Evolutionary conservation across 2,888 invertebrate species (phyloP).

Genomic region (Tanypteryx hageni): DNA sequence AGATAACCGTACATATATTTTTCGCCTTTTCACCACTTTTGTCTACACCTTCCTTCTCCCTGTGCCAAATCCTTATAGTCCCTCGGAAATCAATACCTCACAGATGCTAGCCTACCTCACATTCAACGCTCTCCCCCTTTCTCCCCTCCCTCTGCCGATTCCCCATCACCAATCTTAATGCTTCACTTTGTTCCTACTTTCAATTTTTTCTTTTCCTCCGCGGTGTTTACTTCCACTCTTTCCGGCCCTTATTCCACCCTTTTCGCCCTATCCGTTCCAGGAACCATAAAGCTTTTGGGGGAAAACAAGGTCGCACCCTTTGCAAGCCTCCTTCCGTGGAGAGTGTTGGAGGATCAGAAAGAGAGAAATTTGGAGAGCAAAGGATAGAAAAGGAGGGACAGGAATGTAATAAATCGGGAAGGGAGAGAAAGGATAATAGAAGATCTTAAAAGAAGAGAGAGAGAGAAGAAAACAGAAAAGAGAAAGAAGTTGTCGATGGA

Average conservation of each 20-base stretch:
- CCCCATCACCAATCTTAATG: background rate
- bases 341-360: background rate
- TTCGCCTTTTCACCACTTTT: background rate
- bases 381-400: background rate
- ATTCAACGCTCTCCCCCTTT: background rate
- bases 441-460: background rate
- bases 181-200: conserved; percentile 6
- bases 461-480: no score
- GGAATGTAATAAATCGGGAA: background rate
- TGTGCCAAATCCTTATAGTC: background rate
- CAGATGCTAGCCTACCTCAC: conserved; percentile 14
- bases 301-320: background rate
- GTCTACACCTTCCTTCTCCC: background rate
- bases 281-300: conserved; percentile 4
- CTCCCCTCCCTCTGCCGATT: background rate
- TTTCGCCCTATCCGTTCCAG: background rate
- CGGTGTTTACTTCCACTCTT: background rate
- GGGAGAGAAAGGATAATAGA: background rate
- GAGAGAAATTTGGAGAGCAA: background rate
- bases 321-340: background rate
- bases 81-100: conserved; percentile 20
- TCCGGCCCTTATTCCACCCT: background rate
- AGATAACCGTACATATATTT: no score
- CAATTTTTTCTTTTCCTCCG: background rate
- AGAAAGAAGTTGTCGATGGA: no score